A percentile compares a stretch with the other conserved stretches of the same genome.
These are phyloP conservation scores for Glossosoma conforme DNA, from an alignment of 1,140 invertebrate genomes.

Conservation along the genomic window DNA sequence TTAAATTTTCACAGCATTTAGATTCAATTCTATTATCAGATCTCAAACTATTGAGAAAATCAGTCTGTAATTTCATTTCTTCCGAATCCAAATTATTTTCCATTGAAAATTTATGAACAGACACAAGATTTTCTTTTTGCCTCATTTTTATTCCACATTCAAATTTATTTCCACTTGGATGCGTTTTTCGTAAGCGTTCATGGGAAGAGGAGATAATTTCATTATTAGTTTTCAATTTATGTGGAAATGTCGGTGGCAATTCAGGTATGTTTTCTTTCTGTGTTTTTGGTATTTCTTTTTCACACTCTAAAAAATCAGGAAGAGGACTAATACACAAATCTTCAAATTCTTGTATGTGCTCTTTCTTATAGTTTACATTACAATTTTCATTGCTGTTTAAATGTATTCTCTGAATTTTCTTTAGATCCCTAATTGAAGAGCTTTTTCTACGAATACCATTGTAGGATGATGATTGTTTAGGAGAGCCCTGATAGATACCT, in stretches of 20 bases:
- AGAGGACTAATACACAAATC: too few relatives aligned
- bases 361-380: too few relatives aligned
- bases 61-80: conserved; percentile 2
- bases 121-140: neutral
- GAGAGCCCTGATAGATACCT: neutral
- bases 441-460: neutral
- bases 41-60: conserved; percentile 1
- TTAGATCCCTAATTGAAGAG: neutral
- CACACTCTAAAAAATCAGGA: too few relatives aligned
- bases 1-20: conserved; percentile 33
- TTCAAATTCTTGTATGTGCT: too few relatives aligned
- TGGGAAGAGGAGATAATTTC: too few relatives aligned
- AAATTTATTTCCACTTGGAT: neutral
- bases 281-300: too few relatives aligned
- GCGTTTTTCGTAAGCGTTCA: neutral
- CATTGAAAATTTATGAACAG: neutral
- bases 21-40: neutral
- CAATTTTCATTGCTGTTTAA: too few relatives aligned
- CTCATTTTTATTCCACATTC: neutral
- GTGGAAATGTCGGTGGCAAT: too few relatives aligned
- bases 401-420: neutral
- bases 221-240: too few relatives aligned
- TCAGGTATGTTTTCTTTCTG: too few relatives aligned
- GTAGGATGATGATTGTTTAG: neutral
- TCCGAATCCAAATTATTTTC: conserved; percentile 3